These are phyloP conservation scores for Xanthia togata DNA, from an alignment of 2,888 invertebrate genomes.

Conservation along the genomic window DNA sequence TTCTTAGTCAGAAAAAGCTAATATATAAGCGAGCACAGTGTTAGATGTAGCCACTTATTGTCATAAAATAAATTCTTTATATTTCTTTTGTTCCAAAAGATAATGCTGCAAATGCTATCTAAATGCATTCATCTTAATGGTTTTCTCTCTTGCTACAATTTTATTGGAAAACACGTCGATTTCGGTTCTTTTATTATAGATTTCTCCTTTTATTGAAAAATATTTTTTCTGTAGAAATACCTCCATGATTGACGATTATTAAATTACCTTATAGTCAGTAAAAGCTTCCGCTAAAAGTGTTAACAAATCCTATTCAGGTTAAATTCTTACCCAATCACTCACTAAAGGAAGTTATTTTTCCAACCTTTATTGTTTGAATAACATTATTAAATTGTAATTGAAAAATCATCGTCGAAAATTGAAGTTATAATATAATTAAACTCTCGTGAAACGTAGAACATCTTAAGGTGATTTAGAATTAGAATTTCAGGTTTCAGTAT, in stretches of 20 bases:
- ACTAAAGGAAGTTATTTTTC: background rate
- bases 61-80: conserved; percentile 45
- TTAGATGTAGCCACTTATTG: conserved; percentile 27
- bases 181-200: background rate
- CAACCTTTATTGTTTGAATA: no score
- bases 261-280: background rate
- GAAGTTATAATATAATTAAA: no score
- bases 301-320: background rate
- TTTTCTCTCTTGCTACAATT: background rate
- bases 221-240: background rate
- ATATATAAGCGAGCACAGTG: conserved; percentile 31
- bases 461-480: background rate
- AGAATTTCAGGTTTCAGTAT: background rate
- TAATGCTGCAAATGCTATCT: conserved; percentile 35
- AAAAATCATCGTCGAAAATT: background rate
- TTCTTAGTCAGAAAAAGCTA: background rate
- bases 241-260: background rate
- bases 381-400: background rate
- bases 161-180: background rate
- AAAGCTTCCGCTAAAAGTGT: no score
- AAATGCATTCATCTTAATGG: conserved; percentile 49
- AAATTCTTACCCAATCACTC: background rate
- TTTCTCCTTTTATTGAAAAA: no score
- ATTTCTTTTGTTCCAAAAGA: conserved; percentile 47
- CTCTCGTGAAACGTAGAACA: background rate